A percentile compares a stretch with the other conserved stretches of the same genome.
These are phyloP conservation scores for Trichogramma evanescens DNA, from an alignment of 2,888 invertebrate genomes.

Conservation along the genomic window DNA sequence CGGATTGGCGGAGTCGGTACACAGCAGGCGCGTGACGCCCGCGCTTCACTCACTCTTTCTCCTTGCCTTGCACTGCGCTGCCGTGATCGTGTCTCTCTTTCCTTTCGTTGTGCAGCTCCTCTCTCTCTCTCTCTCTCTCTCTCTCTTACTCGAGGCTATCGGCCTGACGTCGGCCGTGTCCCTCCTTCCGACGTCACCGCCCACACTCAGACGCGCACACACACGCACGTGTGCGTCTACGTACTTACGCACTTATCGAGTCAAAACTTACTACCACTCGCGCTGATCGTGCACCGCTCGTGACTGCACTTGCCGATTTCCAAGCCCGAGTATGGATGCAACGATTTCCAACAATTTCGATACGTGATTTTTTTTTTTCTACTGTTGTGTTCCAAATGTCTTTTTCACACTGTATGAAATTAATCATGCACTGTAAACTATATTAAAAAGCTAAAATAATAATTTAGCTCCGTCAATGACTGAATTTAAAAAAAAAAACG, in stretches of 20 bases:
- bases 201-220: constrained; percentile 16
- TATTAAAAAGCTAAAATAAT: too few species aligned
- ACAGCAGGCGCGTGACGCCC: constrained; percentile 36
- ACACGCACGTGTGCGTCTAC: neutral
- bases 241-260: neutral
- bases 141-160: constrained; percentile 33
- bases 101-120: constrained; percentile 19
- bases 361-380: too few species aligned
- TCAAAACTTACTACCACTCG: too few species aligned
- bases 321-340: too few species aligned
- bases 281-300: too few species aligned
- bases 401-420: too few species aligned
- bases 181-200: constrained; percentile 22
- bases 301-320: too few species aligned
- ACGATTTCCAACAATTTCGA: too few species aligned
- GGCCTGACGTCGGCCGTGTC: constrained; percentile 34
- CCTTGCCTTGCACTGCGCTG: constrained; percentile 21
- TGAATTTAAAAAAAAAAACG: too few species aligned
- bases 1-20: constrained; percentile 53
- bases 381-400: too few species aligned
- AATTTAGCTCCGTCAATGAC: too few species aligned
- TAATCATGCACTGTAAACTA: too few species aligned
- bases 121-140: constrained; percentile 32
- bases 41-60: constrained; percentile 41
- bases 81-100: constrained; percentile 1